phyloP scores from a whole-genome alignment of 2,797 vertebrate genomes.

The Micropoecilia bifurca region DNA sequence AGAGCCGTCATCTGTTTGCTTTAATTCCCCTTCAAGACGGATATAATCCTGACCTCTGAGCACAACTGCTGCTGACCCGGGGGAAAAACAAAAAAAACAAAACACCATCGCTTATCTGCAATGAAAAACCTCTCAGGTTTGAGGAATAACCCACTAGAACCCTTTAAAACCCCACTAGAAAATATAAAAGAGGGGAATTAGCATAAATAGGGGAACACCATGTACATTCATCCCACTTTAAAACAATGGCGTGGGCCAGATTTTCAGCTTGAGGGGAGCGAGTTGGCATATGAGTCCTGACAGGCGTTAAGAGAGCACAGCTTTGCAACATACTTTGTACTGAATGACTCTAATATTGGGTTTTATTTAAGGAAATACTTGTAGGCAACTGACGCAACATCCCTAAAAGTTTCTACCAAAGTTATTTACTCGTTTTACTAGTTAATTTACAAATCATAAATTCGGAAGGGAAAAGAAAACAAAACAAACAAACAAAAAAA shows the following conservation, averaged over 20 bases:
- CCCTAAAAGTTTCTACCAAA: neutral
- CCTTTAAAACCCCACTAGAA: slow-evolving; percentile 16
- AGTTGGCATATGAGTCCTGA: slow-evolving; percentile 13
- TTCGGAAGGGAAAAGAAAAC: neutral
- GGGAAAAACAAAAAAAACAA: slow-evolving; percentile 58
- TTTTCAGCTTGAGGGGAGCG: slow-evolving; percentile 3
- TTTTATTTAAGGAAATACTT: neutral
- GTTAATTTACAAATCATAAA: neutral
- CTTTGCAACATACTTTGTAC: neutral
- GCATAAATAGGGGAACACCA: slow-evolving; percentile 14
- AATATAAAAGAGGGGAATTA: neutral
- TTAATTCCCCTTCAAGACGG: slow-evolving; percentile 68
- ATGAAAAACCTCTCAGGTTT: slow-evolving; percentile 1
- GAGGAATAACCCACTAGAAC: neutral
- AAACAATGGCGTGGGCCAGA: slow-evolving; percentile 34
- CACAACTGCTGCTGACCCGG: slow-evolving; percentile 36
- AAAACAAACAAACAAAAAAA: no score
- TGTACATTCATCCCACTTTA: slow-evolving; percentile 30
- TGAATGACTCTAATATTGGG: neutral
- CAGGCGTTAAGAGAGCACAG: neutral
- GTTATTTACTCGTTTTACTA: neutral
- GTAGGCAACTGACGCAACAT: neutral
- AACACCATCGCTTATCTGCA: slow-evolving; percentile 52
- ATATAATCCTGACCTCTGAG: slow-evolving; percentile 67
- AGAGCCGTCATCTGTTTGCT: slow-evolving; percentile 72